phyloP scores from a whole-genome alignment of 2,888 invertebrate genomes.

The Brachynemurus nebulosus region DNA sequence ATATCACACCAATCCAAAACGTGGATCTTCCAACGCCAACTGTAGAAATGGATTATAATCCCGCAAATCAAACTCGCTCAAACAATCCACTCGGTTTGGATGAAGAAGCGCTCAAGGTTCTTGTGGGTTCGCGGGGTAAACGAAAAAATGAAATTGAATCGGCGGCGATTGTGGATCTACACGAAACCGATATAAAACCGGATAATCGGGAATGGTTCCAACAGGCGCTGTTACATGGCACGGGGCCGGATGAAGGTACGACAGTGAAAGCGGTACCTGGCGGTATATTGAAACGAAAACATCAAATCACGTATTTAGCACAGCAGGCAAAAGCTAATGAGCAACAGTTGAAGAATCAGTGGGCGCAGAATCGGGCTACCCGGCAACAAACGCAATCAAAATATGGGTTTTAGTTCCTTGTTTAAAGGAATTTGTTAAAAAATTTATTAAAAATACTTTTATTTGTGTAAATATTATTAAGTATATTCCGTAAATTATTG shows the following conservation, averaged over 20 bases:
- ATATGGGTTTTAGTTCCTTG: conserved; percentile 67
- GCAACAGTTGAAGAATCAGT: conserved; percentile 76
- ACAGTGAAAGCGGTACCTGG: conserved; percentile 32
- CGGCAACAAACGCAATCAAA: conserved; percentile 74
- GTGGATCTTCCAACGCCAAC: not conserved
- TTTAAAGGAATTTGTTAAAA: conserved; percentile 1
- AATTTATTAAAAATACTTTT: not conserved
- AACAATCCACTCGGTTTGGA: conserved; percentile 3
- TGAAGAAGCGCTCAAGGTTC: conserved; percentile 32
- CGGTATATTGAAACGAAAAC: conserved; percentile 45
- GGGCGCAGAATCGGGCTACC: conserved; percentile 70
- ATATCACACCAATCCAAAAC: not conserved
- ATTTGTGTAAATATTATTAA: not conserved
- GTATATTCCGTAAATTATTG: not conserved
- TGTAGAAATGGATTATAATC: not conserved
- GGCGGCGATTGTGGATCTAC: conserved; percentile 58
- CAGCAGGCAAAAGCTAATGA: conserved; percentile 82
- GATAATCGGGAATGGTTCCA: conserved; percentile 60
- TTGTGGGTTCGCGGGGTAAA: conserved; percentile 45
- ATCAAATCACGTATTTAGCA: conserved; percentile 85
- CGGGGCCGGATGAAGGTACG: conserved; percentile 34
- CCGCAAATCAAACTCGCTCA: not conserved
- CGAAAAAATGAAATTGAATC: conserved; percentile 40
- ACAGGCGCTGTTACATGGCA: conserved; percentile 55
- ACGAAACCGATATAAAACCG: conserved; percentile 57